These are phyloP conservation scores for Hypomesus transpacificus DNA, from an alignment of 2,113 vertebrate species.

Conservation along the genomic window DNA sequence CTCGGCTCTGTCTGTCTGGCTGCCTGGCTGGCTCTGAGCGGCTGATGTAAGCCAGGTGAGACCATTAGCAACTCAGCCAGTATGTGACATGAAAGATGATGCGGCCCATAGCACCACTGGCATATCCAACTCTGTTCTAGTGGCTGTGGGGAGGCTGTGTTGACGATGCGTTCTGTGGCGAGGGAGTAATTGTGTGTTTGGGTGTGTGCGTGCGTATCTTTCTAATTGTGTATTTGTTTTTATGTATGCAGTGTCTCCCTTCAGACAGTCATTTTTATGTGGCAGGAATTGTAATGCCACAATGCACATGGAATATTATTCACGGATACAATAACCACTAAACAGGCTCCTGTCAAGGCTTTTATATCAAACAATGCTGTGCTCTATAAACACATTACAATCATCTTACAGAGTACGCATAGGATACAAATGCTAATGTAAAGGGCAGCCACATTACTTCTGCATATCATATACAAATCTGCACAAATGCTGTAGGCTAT, in stretches of 20 bases:
- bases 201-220: conserved; percentile 3
- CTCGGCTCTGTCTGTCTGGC: not conserved
- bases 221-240: not conserved
- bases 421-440: no score
- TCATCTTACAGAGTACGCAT: not conserved
- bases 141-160: not conserved
- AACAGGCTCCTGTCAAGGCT: not conserved
- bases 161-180: not conserved
- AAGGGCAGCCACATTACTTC: no score
- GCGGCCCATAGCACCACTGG: no score
- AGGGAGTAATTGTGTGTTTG: not conserved
- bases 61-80: conserved; percentile 3
- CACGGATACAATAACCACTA: conserved; percentile 3
- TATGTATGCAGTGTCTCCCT: conserved; percentile 22
- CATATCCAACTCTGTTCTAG: conserved; percentile 2
- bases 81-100: conserved; percentile 22
- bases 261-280: conserved; percentile 19
- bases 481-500: no score
- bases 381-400: not conserved
- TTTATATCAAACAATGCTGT: not conserved
- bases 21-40: not conserved
- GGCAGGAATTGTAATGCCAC: conserved; percentile 19
- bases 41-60: conserved; percentile 7
- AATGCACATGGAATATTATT: not conserved
- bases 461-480: no score